A percentile compares a stretch with the other conserved stretches of the same genome.
Conservation (phyloP, 2,888 invertebrate species). For the Drosophila kambysellisi region DNA sequence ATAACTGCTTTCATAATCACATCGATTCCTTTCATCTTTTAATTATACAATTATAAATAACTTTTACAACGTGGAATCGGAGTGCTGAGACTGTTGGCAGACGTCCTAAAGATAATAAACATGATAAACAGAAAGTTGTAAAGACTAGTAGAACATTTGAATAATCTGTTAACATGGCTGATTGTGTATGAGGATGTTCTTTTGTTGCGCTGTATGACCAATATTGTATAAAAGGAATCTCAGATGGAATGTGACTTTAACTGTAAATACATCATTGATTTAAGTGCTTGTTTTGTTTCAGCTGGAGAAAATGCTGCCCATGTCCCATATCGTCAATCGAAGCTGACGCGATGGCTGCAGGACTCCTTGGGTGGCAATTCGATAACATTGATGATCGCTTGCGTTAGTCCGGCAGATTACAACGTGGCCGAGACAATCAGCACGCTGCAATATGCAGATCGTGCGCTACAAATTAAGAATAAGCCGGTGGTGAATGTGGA, state of each 20-base stretch:
- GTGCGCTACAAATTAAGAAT: slow-evolving; percentile 94
- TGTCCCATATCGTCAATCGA: slow-evolving; percentile 96
- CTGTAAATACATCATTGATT: neutral
- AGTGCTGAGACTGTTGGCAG: no score
- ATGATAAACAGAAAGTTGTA: no score
- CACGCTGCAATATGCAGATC: slow-evolving; percentile 95
- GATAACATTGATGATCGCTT: slow-evolving; percentile 97
- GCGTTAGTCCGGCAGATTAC: slow-evolving; percentile 96
- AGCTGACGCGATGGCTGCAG: slow-evolving; percentile 95
- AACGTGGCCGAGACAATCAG: slow-evolving; percentile 95
- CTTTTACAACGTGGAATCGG: no score
- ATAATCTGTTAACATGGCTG: no score
- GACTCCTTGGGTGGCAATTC: slow-evolving; percentile 98
- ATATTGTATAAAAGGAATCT: no score
- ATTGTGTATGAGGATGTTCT: no score
- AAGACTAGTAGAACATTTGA: no score
- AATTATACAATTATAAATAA: neutral
- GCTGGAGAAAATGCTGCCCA: slow-evolving; percentile 86
- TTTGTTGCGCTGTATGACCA: no score
- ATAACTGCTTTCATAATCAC: neutral
- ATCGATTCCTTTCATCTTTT: neutral
- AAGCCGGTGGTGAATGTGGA: slow-evolving; percentile 95
- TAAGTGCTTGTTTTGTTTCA: slow-evolving; percentile 5
- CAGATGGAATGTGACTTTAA: neutral
- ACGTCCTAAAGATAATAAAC: no score